Base-by-base conservation (phyloP, 2,797 vertebrate species). In the Apogon hyalosoma region DNA sequence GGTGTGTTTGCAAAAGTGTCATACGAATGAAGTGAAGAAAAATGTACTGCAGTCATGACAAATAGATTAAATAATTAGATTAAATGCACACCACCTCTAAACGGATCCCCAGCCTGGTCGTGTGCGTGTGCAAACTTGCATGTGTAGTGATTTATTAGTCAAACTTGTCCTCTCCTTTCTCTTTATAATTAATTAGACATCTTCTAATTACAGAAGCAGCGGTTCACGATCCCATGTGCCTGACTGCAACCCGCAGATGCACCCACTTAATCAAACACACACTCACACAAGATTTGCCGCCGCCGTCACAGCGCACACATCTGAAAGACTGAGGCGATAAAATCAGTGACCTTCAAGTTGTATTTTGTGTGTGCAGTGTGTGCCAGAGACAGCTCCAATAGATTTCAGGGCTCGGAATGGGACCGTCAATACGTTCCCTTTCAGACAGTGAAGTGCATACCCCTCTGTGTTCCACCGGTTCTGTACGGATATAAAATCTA, bases 261-360 rank as follows among this genome's bases (percentile, higher is more conserved):
- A 11, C 19, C 40, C 33, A 3, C 41, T 31, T 46, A 69, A 50
- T 75, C 71, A 69, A 51, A 69, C 56, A 61, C 55, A 31, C 6
- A 51, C 46, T 21, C 43, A 38, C 51, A 70, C 43, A 61, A 47
- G 51, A 55, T 51, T 52, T 71, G 49, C n/a, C 15, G 33, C 18
- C 15, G 11, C 14, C 56, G 6, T 49, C 19, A 24, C 54, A 36
- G 38, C 6, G 2, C 43, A 52, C 28, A 57, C 49, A 41, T 61
- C 39, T 69, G 13, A 66, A 75, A 49, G 40, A 57, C 57, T 56
- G 52, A 4, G 50, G 40, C 3, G 48, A 66, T 78, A 62, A 65
- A 68, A 74, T 69, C 71, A 16, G 55, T 75, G 57, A 82, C 83
- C 71, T 80, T 67, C 54, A 45, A 48, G 28, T 63, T 60, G 64